A percentile compares a stretch with the other conserved stretches of the same genome.
Evolutionary conservation across 2,113 vertebrate species (phyloP).

Genomic region (Colinus virginianus): DNA sequence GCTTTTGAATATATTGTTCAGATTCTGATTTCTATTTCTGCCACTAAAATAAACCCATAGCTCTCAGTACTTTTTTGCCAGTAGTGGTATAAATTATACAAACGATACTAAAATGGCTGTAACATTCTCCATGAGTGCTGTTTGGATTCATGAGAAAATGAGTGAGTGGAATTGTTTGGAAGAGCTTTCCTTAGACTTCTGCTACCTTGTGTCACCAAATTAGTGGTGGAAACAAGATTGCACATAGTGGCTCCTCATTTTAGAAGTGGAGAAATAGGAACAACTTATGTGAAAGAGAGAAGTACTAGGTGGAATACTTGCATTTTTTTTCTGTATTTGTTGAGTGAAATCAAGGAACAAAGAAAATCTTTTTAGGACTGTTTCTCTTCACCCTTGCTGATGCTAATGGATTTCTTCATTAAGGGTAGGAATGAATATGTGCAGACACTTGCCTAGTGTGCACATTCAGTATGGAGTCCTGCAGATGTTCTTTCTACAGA

Average conservation of each 20-base stretch:
- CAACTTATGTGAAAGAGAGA: background rate
- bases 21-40: slow-evolving; percentile 22
- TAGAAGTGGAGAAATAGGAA: background rate
- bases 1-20: slow-evolving; percentile 17
- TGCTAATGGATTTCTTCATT: background rate
- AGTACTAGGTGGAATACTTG: background rate
- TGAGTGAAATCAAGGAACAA: background rate
- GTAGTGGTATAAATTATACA: background rate
- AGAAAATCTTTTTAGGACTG: background rate
- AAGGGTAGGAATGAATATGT: background rate
- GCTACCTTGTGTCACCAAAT: background rate
- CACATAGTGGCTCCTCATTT: background rate
- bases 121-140: background rate
- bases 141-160: background rate
- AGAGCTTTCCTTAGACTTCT: background rate
- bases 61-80: background rate
- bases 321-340: background rate
- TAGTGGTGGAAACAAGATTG: background rate
- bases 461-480: too few species aligned
- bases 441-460: background rate
- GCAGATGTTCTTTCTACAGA: background rate
- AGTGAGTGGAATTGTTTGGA: background rate
- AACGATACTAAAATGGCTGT: background rate
- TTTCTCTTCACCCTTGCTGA: background rate
- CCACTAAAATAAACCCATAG: slow-evolving; percentile 5